Evolutionary conservation across 2,888 invertebrate genomes (phyloP).

Genomic region (Cryptus armator): DNA sequence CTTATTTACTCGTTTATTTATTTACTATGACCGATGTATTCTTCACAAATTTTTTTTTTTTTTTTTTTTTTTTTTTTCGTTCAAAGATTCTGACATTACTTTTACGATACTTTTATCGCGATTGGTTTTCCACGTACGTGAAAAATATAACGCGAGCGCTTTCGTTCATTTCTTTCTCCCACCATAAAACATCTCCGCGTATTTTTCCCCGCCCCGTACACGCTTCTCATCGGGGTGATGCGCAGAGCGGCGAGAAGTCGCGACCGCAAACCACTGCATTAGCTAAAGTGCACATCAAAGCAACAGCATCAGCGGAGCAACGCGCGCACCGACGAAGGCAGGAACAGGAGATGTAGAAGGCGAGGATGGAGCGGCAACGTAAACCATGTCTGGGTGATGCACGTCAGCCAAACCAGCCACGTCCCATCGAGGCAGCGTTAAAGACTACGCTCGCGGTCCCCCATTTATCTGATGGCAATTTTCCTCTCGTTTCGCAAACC

Average conservation of each 20-base stretch:
- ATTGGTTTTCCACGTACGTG: background rate
- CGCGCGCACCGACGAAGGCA: background rate
- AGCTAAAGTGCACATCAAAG: conserved; percentile 81
- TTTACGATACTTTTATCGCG: background rate
- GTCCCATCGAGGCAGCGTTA: conserved; percentile 11
- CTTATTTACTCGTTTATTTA: too few relatives aligned
- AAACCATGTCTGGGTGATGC: conserved; percentile 29
- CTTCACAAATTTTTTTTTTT: background rate
- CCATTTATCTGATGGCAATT: conserved; percentile 35
- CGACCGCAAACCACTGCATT: conserved; percentile 80
- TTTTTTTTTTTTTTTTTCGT: conserved; percentile 12
- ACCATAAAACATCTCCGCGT: background rate
- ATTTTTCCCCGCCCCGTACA: background rate
- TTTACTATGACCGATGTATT: background rate
- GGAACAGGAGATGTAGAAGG: background rate
- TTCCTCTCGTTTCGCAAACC: conserved; percentile 4
- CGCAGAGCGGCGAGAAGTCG: conserved; percentile 68
- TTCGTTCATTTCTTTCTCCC: conserved; percentile 19
- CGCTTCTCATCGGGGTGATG: conserved; percentile 16
- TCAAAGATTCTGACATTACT: background rate
- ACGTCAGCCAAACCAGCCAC: conserved; percentile 22
- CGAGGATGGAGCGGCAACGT: conserved; percentile 10
- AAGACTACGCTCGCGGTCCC: conserved; percentile 11
- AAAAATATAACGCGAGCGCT: conserved; percentile 7
- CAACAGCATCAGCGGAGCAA: conserved; percentile 59